Base-by-base conservation (phyloP, 2,888 invertebrate genomes). In the Spatulosminthurus flaviceps region DNA sequence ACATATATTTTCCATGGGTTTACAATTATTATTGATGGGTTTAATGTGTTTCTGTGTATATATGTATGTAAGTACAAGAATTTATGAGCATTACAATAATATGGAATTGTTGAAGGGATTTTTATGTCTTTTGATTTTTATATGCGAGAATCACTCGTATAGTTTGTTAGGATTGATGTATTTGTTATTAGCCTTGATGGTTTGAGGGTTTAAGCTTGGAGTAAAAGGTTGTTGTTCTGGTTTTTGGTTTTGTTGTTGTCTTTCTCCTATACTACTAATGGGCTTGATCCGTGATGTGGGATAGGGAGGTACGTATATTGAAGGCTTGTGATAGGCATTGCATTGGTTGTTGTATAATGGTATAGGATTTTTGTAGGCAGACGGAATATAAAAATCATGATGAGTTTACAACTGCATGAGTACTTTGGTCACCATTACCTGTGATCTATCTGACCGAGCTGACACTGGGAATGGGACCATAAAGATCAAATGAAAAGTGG, bases 401-500 rank as follows among this genome's bases (percentile, higher is more conserved):
- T 79, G 77, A 79, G 79, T 79, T 79, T 79, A 81, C 79, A 77
- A 73, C 79, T 77, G 43, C 66, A 70, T 73, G 41, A 42, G 69
- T 76, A 79, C 76, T 79, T 76, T 78, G 81, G 79, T 77, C 77
- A 79, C 81, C 79, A 81, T 81, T 81, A 81, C 64, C 64, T 75
- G 77, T 81, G 77, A 81, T 79, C 77, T 66, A 79, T 81, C 77
- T 81, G 79, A 79, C 79, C 77, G 41, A 77, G 79, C 70, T 79
- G 82, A 82, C 80, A 79, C 43, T 80, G 73, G 73, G 76, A 82
- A 80, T 81, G 79, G 76, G 79, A 77, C 76, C 81, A 70, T 82
- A 82, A 82, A 82, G 81, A 82, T 82, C 22, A 77, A 72, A 74
- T 73, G 81, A 81, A 81, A 81, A 82, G 82, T 81, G 79, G 78